Evolutionary conservation across 2,888 invertebrate species (phyloP), one percentile per base, ranked within the genome.

Genomic region (Drosophila atroscutellata): DNA sequence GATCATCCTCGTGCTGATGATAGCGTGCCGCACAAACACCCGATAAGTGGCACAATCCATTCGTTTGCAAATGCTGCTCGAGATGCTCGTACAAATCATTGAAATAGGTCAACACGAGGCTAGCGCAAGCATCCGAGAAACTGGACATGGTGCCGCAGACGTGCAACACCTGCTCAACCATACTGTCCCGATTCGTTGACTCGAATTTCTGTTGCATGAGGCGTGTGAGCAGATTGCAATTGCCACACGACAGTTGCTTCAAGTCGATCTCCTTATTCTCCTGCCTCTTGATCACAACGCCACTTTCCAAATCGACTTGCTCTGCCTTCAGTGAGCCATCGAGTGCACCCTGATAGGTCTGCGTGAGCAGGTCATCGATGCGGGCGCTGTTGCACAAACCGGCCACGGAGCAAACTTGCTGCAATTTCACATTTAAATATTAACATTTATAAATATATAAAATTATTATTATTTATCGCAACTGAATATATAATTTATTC

Each of bases 371-470:
- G 59, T 94, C 92, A 90, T 97, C 96, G 60, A 97, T 95, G 68
- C 93, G 94, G 7, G 94, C 95, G 88, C 95, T 97, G 92, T 98
- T 98, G 87, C 98, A 98, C 8, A 98, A 95, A 0, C 98, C 98
- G 59, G 98, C 97, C 15, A 97, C 97, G 0, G 97, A 95, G 92
- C 98, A 98, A 39, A 98, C 98, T 39, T 96, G 95, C 93, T 93
- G 60, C 34, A 78, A 81, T 30, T 39, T n/a, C 15, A 32, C 1
- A 34, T 49, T 28, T 24, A 24, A 50, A 30, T 42, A 37, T 9
- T 24, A 45, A 9, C 24, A 36, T 59, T 49, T 18, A 18, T 0
- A 37, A 37, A 30, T 28, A 24, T 13, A 18, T 26, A n/a, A 50
- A 42, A 13, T 32, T 3, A 9, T 1, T 32, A 42, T 42, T 42